Evolutionary conservation across 2,113 vertebrate genomes (phyloP), one percentile per base, ranked within the genome.

Genomic region (Cettia cetti): DNA sequence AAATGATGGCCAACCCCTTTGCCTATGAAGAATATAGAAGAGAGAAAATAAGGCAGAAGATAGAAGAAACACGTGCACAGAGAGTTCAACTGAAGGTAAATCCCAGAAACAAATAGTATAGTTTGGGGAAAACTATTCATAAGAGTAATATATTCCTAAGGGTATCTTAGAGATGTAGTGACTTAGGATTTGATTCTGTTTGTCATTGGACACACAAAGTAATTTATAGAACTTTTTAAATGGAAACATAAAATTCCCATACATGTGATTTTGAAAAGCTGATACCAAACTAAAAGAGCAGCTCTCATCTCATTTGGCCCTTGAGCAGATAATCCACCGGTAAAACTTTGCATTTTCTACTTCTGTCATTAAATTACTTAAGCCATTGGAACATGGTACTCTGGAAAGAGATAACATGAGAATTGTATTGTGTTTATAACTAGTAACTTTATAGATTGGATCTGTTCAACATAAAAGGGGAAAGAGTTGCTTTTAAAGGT

Each of bases 21-120:
- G 99, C 99, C 13, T 99, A 99, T 45, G 99, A 99, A 81, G 99
- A 99, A 88, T 99, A 99, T 63, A 99, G 99, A 86, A 99, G 98
- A 97, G 99, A 99, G 65, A 99, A 98, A 97, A 99, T 99, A 94
- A 98, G 99, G 19, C 99, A 99, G 97, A 99, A 99, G 97, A 99
- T 99, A 35, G 99, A 99, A 95, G 99, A 99, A 97, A 98, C 99
- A 9, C 98, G 99, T 59, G 98, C 98, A 22, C 99, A 99, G 86
- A 98, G 99, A 90, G 99, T 99, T 64, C 99, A 99, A 4, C 87
- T 99, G 40, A 99, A 99, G 98, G 99, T 99, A 96, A 96, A 80
- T 30, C n/a, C 17, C 65, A 7, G 71, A 50, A 82, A 72, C n/a
- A 75, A 39, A 52, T n/a, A 21, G 5, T 49, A 12, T 66, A 42